Base-by-base conservation (phyloP, 2,113 vertebrate species). In the Hyperopisus bebe region DNA sequence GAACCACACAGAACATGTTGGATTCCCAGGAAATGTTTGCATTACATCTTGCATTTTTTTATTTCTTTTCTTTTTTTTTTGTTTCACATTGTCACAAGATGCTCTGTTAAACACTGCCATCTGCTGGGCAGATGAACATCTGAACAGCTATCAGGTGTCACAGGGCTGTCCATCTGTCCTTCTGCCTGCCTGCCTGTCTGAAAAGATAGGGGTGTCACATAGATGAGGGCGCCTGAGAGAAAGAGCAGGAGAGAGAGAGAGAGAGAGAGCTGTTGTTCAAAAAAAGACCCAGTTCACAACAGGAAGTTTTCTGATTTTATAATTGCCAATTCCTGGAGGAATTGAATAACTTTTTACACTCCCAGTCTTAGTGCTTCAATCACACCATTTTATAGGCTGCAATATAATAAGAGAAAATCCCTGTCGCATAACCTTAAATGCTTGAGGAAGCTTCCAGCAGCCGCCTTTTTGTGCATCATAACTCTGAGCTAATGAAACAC, bases 51-150 rank as follows among this genome's bases (percentile, higher is more conserved):
- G 74, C 35, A 80, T 80, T 80, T 19, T 31, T 42, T 70, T 19
- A 21, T 55, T 55, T 21, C 10, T 35, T 80, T 24, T 39, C 42
- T 42, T 35, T 39, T 80, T 42, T 35, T 44, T 47, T 84, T 84
- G 82, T n/a, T 46, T 42, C 85, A 51, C 5, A 85, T 85, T 46
- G 82, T 85, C 35, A 88, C 48, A 90, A 91, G 94, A 96, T 97
- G 95, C 94, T 97, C 96, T 98, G 96, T 95, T 96, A 96, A 95
- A 98, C 97, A 97, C 97, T 98, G 97, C 98, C 98, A 98, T 98
- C 98, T 98, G 95, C 97, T 93, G 98, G 95, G 51, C 2, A 86
- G 50, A 90, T 27, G 39, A 2, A 2, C 62, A 77, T 55, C 31
- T 17, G 42, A 88, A 39, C 86, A 58, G 77, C 19, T 35, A n/a